Base-by-base conservation (phyloP, 2,797 vertebrate genomes). In the Acanthiza pusilla region DNA sequence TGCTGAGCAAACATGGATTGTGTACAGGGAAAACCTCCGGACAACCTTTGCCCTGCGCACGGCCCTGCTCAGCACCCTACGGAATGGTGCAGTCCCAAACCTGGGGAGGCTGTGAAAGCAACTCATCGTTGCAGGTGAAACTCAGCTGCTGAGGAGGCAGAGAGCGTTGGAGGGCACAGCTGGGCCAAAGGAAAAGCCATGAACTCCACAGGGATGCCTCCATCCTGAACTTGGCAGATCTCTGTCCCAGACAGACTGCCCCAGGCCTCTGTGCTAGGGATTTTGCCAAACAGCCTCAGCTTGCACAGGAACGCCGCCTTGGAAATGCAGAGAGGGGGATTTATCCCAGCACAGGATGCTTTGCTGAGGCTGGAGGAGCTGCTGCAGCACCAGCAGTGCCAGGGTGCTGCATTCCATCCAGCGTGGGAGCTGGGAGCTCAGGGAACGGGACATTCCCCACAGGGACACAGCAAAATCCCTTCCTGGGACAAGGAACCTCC, bases 201-300 rank as follows among this genome's bases (percentile, higher is more conserved):
- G 3, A 11, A 53, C 45, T 87, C 48, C 5, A 5, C n/a, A 55
- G 45, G 57, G 74, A 75, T 81, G 66, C 11, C n/a, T 67, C 22
- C 40, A 55, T 21, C 22, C 71, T 19, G 1, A 75, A 25, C 9
- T 9, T 40, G 9, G 50, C 53, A 81, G 23, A 20, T 19, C 13
- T 9, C 27, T 42, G 36, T 58, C 80, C 65, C 43, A 5, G 60
- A 53, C n/a, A 65, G 18, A 32, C 47, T 0, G 0, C 8, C 40
- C 20, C 0, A 0, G 18, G 32, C 15, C 40, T 18, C 61, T 7
- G 4, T 0, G 2, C 11, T 7, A 1, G 5, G 29, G 43, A 13
- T 83, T 86, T 83, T 71, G 70, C 40, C 65, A 12, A 82, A 26
- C 29, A 62, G 47, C 73, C 27, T 57, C 73, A 51, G 43, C 70